Base-by-base conservation (phyloP, 2,113 vertebrate genomes). In the Mustelus asterias region DNA sequence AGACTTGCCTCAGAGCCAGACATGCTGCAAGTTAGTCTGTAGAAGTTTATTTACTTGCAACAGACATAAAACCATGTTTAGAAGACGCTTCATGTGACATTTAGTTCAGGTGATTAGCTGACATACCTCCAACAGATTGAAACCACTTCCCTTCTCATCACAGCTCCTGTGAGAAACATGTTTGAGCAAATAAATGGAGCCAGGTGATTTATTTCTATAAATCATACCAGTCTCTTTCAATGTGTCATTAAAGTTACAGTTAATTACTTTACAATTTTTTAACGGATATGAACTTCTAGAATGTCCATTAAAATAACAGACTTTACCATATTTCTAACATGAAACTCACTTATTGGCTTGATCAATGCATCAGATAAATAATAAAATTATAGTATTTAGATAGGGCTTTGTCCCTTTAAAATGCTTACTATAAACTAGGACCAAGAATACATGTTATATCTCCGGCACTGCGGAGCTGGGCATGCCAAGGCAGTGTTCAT, bases 1-100 rank as follows among this genome's bases (percentile, higher is more conserved):
- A 10, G 70, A 95, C 85, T 96, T 96, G 96, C 95, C 96, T 33
- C 72, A 85, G 63, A 95, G 65, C 85, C 93, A 65, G 90, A 67
- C 29, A 69, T 67, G 90, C 58, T 93, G 60, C n/a, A 33, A 65
- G 58, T 93, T 67, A 65, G 90, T 37, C 58, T 92, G 29, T 92
- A 65, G 65, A 93, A 67, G 29, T 92, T 18, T 29, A 65, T 67
- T 63, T 65, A 65, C 6, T 93, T 67, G 33, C 65, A n/a, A 65
- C 90, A 67, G 29, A 20, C 60, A 65, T 67, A 65, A 67, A 37
- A 69, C 63, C 20, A 26, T 65, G 29, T 94, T 94, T 65, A 41
- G 20, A 67, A 94, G 63, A 94, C 63, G 69, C 33, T n/a, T 94
- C 8, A 69, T 94, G 92, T 94, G 63, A 94, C 18, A 94, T 94